Conservation (phyloP, 2,113 vertebrate genomes). For the Acanthochromis polyacanthus region DNA sequence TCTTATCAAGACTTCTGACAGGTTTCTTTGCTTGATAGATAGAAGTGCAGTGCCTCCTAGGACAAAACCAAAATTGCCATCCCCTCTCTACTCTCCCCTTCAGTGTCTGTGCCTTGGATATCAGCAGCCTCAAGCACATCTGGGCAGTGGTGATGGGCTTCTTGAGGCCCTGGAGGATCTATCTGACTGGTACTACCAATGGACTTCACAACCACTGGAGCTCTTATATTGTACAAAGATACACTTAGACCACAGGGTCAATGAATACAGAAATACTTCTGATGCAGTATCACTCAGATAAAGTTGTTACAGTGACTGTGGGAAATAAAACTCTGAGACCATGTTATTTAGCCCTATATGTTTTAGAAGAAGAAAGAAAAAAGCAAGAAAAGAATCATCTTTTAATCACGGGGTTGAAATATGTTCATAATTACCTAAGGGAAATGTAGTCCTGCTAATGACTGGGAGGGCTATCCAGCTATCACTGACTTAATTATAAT, state of each 20-base stretch:
- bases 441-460: constrained; percentile 73
- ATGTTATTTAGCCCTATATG: constrained; percentile 52
- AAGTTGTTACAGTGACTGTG: constrained; percentile 21
- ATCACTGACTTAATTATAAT: constrained; percentile 74
- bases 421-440: constrained; percentile 76
- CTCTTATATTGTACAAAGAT: constrained; percentile 31
- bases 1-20: constrained; percentile 46
- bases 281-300: constrained; percentile 8
- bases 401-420: constrained; percentile 75
- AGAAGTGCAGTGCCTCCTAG: constrained; percentile 20
- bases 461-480: constrained; percentile 64
- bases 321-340: constrained; percentile 26
- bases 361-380: constrained; percentile 15
- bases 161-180: constrained; percentile 45
- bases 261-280: background rate
- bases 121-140: constrained; percentile 50
- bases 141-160: constrained; percentile 52
- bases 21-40: constrained; percentile 50
- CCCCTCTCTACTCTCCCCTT: background rate
- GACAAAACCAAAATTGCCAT: constrained; percentile 33
- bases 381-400: constrained; percentile 62
- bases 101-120: constrained; percentile 32
- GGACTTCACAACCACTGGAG: constrained; percentile 20
- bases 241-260: constrained; percentile 10
- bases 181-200: constrained; percentile 34